These are phyloP conservation scores for Catalaphyllia jardinei DNA, from an alignment of 64 coral and sea anemone species.

Conservation along the genomic window DNA sequence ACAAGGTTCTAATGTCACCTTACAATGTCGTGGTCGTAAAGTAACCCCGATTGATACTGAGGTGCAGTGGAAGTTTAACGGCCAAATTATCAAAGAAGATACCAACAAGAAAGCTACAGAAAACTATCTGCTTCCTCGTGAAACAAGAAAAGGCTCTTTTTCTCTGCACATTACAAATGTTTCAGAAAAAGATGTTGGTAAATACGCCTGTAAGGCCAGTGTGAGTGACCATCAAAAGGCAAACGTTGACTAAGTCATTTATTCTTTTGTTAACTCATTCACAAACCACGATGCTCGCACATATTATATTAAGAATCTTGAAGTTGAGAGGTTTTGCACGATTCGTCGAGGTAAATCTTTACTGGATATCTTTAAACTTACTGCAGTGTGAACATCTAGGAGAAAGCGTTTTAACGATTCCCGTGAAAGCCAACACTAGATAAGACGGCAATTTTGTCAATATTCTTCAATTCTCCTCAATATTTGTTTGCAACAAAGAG, in stretches of 20 bases:
- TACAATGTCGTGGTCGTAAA: background rate
- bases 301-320: too few relatives aligned
- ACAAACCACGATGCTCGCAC: too few relatives aligned
- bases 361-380: too few relatives aligned
- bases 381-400: too few relatives aligned
- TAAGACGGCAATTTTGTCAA: too few relatives aligned
- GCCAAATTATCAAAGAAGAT: background rate
- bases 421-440: too few relatives aligned
- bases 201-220: conserved; percentile 6
- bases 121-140: background rate
- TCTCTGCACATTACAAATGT: conserved; percentile 9
- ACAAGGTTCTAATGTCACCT: background rate
- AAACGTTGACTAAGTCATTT: background rate
- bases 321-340: too few relatives aligned
- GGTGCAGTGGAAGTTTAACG: background rate
- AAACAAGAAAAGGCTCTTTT: background rate
- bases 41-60: background rate
- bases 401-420: too few relatives aligned
- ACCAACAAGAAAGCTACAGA: background rate
- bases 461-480: too few relatives aligned
- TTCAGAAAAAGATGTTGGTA: conserved; percentile 1
- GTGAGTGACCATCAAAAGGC: rapidly evolving
- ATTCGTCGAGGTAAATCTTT: too few relatives aligned
- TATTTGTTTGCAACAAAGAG: too few relatives aligned
- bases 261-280: too few relatives aligned